Conservation (phyloP, 2,113 vertebrate genomes). For the Trinectes maculatus region DNA sequence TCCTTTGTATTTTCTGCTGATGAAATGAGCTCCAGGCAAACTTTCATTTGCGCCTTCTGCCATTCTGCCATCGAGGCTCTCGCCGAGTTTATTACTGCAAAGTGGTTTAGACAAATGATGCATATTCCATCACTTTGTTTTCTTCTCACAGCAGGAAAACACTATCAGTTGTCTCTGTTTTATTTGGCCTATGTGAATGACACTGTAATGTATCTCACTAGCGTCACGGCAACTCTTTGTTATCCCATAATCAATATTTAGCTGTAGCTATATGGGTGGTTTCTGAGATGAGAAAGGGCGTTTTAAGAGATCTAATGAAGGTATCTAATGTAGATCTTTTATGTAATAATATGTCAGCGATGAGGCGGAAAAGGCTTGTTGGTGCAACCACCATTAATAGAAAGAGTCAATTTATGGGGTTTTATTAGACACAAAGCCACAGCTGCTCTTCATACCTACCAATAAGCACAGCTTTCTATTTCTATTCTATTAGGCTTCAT, state of each 20-base stretch:
- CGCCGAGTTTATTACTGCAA: no score
- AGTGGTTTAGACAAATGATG: not conserved
- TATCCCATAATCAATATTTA: not conserved
- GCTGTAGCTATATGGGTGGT: not conserved
- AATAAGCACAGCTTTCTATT: no score
- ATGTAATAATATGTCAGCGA: no score
- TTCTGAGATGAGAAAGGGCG: not conserved
- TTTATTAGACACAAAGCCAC: no score
- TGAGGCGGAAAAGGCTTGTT: no score
- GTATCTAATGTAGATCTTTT: no score
- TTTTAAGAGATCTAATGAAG: not conserved
- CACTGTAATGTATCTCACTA: not conserved
- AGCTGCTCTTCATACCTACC: no score
- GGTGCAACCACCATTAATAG: no score
- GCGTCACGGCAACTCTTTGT: not conserved
- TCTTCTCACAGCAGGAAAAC: not conserved
- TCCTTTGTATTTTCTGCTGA: not conserved
- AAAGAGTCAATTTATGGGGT: no score
- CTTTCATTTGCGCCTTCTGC: not conserved
- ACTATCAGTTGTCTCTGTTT: not conserved
- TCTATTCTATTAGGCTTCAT: no score
- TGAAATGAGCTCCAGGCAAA: not conserved
- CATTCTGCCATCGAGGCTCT: no score
- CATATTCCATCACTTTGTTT: not conserved
- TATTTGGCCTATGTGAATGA: not conserved